A percentile compares a stretch with the other conserved stretches of the same genome.
Conservation (phyloP, 2,888 invertebrate species). For the Hylaea fasciaria region DNA sequence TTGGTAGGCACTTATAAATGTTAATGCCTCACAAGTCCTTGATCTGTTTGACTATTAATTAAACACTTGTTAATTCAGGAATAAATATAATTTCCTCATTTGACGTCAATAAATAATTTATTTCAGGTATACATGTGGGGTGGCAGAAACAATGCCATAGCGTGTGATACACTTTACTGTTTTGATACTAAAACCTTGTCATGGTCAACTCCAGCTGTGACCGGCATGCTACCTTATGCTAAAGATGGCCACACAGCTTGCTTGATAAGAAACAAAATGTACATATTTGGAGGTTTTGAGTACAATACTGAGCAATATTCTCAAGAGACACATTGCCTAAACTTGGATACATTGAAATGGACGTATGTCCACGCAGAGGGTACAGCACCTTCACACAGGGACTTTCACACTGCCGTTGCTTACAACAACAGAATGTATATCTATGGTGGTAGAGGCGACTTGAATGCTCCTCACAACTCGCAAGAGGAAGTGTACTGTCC, state of each 20-base stretch:
- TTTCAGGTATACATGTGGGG: slow-evolving; percentile 94
- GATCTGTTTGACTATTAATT: not conserved
- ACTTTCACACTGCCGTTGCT: slow-evolving; percentile 95
- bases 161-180: slow-evolving; percentile 92
- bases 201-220: slow-evolving; percentile 88
- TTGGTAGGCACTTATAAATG: too few relatives aligned
- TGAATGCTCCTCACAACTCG: slow-evolving; percentile 78
- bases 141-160: slow-evolving; percentile 93
- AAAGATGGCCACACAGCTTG: slow-evolving; percentile 97
- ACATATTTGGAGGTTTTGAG: slow-evolving; percentile 96
- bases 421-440: slow-evolving; percentile 93
- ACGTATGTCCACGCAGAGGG: slow-evolving; percentile 86
- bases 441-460: slow-evolving; percentile 94
- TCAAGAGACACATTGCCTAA: slow-evolving; percentile 90
- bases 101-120: slow-evolving; percentile 7
- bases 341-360: slow-evolving; percentile 91
- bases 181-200: slow-evolving; percentile 90
- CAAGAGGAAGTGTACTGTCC: slow-evolving; percentile 91
- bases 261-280: slow-evolving; percentile 91
- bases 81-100: slow-evolving; percentile 18
- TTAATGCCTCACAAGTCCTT: slow-evolving; percentile 6
- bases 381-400: slow-evolving; percentile 89
- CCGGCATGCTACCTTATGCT: slow-evolving; percentile 90
- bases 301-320: slow-evolving; percentile 92
- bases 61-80: not conserved